Percentiles rank a stretch among this genome's conserved stretches.
Conservation (phyloP, 1,140 invertebrate species). For the Pantala flavescens region DNA sequence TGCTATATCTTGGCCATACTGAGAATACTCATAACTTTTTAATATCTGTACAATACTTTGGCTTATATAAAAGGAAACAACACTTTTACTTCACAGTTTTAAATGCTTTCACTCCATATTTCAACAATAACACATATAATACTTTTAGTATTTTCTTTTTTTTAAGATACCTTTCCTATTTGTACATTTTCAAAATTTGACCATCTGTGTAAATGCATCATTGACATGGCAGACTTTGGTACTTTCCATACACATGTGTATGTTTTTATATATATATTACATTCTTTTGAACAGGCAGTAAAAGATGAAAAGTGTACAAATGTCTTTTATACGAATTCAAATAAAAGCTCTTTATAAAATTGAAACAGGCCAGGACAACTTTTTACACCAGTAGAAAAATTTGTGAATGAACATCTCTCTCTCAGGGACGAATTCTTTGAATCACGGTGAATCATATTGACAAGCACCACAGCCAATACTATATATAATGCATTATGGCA, state of each 20-base stretch:
- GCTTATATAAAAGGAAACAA: neutral
- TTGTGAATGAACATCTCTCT: conserved; percentile 1
- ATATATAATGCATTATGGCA: too few species aligned
- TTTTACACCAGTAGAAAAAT: neutral
- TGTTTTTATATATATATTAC: too few species aligned
- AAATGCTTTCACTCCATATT: neutral
- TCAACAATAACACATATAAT: neutral
- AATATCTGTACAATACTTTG: neutral
- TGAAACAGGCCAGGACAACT: neutral
- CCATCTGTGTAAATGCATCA: neutral
- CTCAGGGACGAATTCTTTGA: neutral
- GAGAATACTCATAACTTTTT: neutral
- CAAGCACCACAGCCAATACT: too few species aligned
- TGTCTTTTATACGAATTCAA: neutral
- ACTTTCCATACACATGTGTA: too few species aligned
- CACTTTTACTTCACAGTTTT: neutral
- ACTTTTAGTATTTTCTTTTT: neutral
- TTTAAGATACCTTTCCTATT: neutral
- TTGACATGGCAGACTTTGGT: neutral
- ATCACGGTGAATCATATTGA: neutral
- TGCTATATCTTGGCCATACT: neutral
- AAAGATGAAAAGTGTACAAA: conserved; percentile 7
- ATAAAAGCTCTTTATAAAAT: conserved; percentile 9
- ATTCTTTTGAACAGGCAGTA: neutral
- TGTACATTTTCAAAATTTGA: neutral